Base-by-base conservation (phyloP, 2,113 vertebrate species). In the Paraplagusia blochii region DNA sequence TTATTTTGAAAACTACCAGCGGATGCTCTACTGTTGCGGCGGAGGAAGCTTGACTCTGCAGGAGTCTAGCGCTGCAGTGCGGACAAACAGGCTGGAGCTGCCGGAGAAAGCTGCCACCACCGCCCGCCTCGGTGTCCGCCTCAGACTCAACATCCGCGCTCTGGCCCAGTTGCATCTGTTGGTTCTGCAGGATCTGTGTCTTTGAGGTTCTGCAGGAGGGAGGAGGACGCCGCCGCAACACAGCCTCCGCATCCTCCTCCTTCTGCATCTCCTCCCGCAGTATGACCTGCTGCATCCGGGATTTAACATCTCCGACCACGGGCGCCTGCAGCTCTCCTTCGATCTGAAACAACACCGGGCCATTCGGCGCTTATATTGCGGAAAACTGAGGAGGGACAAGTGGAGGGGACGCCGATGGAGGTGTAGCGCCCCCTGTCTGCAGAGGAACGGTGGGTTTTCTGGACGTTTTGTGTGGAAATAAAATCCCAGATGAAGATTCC, bases 401-500 rank as follows among this genome's bases (percentile, higher is more conserved):
- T 29, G 22, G 61, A 44, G 70, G 57, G 36, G 47, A 49, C 4
- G 9, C 48, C 44, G 8, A 75, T 75, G 75, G 50, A 74, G 56
- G 42, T 74, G 36, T 71, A 65, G 66, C 82, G 56, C 70, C 63
- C 66, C 44, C 60, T 29, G 11, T 13, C 38, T n/a, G 44, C 2
- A 63, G 51, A 74, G 79, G 79, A 74, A 81, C 81, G 59, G 76
- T 82, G 79, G 81, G 77, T 62, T 87, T 77, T 81, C 74, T 86
- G 74, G 79, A 76, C 77, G 76, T 71, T 78, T 72, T 80, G 78
- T 84, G 69, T 69, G 73, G 56, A 59, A 74, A 70, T 66, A 63
- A 72, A 66, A 54, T 86, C 78, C 85, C 88, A 87, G 83, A 90
- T 91, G 88, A 90, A 87, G 90, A 89, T 88, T 87, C 79, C 82